Percentiles rank a stretch among this genome's conserved stretches.
Conservation (phyloP, 2,113 vertebrate genomes). For the Mus pahari region DNA sequence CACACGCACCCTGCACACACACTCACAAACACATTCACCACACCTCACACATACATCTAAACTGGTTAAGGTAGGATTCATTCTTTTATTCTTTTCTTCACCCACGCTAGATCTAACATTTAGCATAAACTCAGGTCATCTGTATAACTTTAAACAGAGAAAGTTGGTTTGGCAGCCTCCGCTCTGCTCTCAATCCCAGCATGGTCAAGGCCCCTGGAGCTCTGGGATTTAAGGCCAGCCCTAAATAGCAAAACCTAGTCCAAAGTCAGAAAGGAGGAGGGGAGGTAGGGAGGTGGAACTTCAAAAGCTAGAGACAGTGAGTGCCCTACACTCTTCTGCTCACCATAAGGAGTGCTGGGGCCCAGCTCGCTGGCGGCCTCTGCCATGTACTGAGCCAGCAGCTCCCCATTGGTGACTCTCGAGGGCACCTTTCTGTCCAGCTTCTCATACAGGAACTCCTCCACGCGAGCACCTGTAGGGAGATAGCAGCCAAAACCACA, state of each 20-base stretch:
- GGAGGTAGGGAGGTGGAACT: background rate
- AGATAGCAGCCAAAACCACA: conserved; percentile 28
- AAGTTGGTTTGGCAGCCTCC: background rate
- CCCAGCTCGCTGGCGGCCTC: conserved; percentile 95
- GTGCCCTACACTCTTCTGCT: conserved; percentile 59
- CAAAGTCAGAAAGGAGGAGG: background rate
- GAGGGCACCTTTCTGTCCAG: conserved; percentile 95
- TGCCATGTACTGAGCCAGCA: conserved; percentile 95
- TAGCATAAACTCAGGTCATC: background rate
- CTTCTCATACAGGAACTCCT: conserved; percentile 98
- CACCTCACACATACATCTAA: background rate
- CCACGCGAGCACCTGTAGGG: conserved; percentile 92
- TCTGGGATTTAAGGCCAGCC: background rate
- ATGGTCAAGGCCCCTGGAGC: background rate
- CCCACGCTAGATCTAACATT: background rate
- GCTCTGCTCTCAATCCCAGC: background rate
- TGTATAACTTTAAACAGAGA: background rate
- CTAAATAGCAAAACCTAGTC: background rate
- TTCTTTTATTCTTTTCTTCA: background rate
- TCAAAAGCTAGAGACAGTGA: accelerated
- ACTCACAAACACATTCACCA: background rate
- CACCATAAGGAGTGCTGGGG: conserved; percentile 93
- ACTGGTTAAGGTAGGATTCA: background rate
- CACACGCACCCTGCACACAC: background rate
- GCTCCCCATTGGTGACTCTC: conserved; percentile 93